A percentile compares a stretch with the other conserved stretches of the same genome.
Evolutionary conservation across 2,797 vertebrate species (phyloP).

Genomic region (Tauraco hartlaubi): DNA sequence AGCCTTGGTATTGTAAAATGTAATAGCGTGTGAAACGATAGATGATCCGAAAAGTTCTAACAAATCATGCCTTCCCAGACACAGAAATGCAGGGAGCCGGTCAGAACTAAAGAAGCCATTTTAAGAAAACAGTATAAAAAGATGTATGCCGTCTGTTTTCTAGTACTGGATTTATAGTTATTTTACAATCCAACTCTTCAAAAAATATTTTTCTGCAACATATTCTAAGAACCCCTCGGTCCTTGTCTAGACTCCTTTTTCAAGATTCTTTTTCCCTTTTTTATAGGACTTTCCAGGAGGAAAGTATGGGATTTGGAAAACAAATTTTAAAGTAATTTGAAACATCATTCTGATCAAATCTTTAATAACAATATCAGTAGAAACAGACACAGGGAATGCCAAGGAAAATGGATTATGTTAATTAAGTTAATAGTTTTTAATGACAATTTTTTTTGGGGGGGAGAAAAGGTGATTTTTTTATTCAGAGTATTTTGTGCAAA

Average conservation of each 20-base stretch:
- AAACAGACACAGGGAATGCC: background rate
- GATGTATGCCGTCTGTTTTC: background rate
- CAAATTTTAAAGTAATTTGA: constrained; percentile 9
- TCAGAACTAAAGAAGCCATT: constrained; percentile 24
- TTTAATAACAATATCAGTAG: constrained; percentile 31
- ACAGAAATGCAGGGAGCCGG: background rate
- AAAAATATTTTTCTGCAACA: background rate
- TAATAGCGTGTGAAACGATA: background rate
- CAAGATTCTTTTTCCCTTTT: background rate
- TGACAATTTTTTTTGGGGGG: background rate
- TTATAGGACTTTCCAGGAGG: background rate
- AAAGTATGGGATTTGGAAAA: background rate
- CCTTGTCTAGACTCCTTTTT: background rate
- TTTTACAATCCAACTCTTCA: background rate
- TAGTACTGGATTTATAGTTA: background rate
- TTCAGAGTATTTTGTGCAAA: background rate
- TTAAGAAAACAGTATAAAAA: background rate
- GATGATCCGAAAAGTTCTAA: background rate
- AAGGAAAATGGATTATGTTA: constrained; percentile 40
- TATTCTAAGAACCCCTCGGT: background rate
- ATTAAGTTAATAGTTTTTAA: constrained; percentile 39
- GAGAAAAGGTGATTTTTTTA: background rate
- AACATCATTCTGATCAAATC: constrained; percentile 21
- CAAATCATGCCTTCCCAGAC: background rate
- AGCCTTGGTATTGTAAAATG: constrained; percentile 1